A percentile compares a stretch with the other conserved stretches of the same genome.
Conservation (phyloP, 2,797 vertebrate genomes). For the Sebastiscus albofasciatus region DNA sequence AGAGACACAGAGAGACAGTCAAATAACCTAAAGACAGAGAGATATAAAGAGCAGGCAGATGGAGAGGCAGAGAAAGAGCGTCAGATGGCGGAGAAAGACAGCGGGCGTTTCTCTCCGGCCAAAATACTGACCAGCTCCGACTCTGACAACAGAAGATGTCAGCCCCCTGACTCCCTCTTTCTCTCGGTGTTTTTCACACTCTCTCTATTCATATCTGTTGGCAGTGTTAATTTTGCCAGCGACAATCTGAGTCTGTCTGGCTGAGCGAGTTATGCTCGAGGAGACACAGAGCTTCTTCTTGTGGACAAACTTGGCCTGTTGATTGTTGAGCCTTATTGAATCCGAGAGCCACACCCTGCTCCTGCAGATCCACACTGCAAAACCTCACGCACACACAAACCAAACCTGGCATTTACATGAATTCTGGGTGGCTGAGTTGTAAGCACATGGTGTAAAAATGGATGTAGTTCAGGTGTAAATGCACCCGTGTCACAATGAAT, state of each 20-base stretch:
- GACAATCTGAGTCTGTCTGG: slow-evolving; percentile 66
- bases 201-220: slow-evolving; percentile 68
- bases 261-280: slow-evolving; percentile 24
- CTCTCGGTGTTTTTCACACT: slow-evolving; percentile 53
- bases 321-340: slow-evolving; percentile 15
- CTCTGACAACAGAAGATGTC: slow-evolving; percentile 67
- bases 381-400: background rate
- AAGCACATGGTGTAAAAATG: background rate
- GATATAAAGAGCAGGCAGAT: slow-evolving; percentile 67
- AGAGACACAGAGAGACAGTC: slow-evolving; percentile 62
- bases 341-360: slow-evolving; percentile 61
- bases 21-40: slow-evolving; percentile 63
- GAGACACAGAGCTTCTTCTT: slow-evolving; percentile 36
- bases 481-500: slow-evolving; percentile 13
- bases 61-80: slow-evolving; percentile 71
- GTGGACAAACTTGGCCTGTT: slow-evolving; percentile 32
- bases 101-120: slow-evolving; percentile 67
- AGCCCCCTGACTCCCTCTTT: slow-evolving; percentile 51
- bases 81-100: slow-evolving; percentile 75
- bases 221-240: slow-evolving; percentile 57
- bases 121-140: slow-evolving; percentile 64
- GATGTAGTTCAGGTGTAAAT: slow-evolving; percentile 23
- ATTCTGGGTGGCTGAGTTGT: background rate
- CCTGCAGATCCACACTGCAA: slow-evolving; percentile 19
- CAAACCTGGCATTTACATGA: slow-evolving; percentile 19